Base-by-base conservation (phyloP, 2,888 invertebrate species). In the Diplazon laetatorius region DNA sequence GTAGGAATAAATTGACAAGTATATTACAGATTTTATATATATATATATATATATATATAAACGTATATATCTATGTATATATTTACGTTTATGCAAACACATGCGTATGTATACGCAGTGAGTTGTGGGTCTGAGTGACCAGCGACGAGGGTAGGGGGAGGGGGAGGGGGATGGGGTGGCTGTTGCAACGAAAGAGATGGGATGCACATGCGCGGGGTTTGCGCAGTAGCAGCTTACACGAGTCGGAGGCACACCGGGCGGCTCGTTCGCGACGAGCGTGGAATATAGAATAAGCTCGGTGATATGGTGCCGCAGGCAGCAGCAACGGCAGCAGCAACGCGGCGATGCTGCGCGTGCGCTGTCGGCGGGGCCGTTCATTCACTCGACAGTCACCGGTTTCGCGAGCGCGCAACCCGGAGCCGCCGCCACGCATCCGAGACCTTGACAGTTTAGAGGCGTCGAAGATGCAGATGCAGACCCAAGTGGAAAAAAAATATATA, bases 391-490 rank as follows among this genome's bases (percentile, higher is more conserved):
- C 25, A 46, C 35, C 22, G 62, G 44, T 25, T n/a, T 12, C n/a
- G 62, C 72, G 37, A 68, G 44, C 48, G 25, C 55, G 59, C n/a
- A n/a, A n/a, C n/a, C n/a, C n/a, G n/a, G n/a, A n/a, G 65, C 25
- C 25, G 42, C 48, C 48, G 46, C 14, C 37, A 62, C 70, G 50
- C 65, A 65, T 14, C n/a, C 50, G 62, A 74, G 81, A 82, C 83
- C 83, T 85, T 85, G 85, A 85, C 84, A 81, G 84, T 85, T 84
- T 78, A 82, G 83, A 83, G 77, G 72, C 83, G 82, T 80, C 79
- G 83, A 78, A 83, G 77, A 80, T 75, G 80, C 72, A 71, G 70
- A 80, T 80, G 68, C 73, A 77, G n/a, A n/a, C n/a, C n/a, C n/a
- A n/a, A n/a, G n/a, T n/a, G n/a, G n/a, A n/a, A n/a, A n/a, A n/a